Base-by-base conservation (phyloP, 2,113 vertebrate species). In the Bettongia penicillata region DNA sequence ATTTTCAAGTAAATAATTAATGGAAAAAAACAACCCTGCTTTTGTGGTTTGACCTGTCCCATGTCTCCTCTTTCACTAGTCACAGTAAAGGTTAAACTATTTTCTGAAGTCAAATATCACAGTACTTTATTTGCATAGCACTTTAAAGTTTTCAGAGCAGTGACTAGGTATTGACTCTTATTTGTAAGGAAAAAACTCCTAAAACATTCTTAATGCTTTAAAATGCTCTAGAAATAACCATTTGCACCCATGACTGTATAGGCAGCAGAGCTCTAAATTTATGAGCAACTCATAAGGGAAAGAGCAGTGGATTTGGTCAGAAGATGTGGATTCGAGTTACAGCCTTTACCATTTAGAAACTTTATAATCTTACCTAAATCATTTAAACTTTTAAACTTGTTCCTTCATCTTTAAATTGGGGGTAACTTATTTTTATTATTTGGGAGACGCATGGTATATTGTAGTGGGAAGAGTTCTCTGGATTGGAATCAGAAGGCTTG, bases 121-220 rank as follows among this genome's bases (percentile, higher is more conserved):
- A 77, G 94, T 53, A 31, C 51, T 3, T 93, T 11, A 61, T 47
- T 91, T 94, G 77, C 55, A 0, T 90, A 51, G 24, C 61, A 11
- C 12, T 95, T 91, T 93, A 94, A 91, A n/a, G 47, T 95, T 93
- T 91, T 93, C 91, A 49, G 92, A 52, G 43, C 51, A 43, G 68
- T 25, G 95, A 95, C 7, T 5, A 61, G 93, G 31, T 93, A 8
- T 93, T 93, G 11, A 8, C 10, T 57, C 68, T 31, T 84, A 6
- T 95, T 90, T 91, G 50, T 11, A 91, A 43, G 93, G 96, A 94
- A 51, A 51, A 89, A 19, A 53, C 25, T 92, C 51, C 77, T 52
- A 52, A 52, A 93, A 51, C 94, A 50, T 94, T 94, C n/a, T 11
- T 68, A 43, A 25, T 95, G 16, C 89, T 96, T 96, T 91, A 28